Evolutionary conservation across 2,797 vertebrate genomes (phyloP).

Genomic region (Phaenicophaeus curvirostris): DNA sequence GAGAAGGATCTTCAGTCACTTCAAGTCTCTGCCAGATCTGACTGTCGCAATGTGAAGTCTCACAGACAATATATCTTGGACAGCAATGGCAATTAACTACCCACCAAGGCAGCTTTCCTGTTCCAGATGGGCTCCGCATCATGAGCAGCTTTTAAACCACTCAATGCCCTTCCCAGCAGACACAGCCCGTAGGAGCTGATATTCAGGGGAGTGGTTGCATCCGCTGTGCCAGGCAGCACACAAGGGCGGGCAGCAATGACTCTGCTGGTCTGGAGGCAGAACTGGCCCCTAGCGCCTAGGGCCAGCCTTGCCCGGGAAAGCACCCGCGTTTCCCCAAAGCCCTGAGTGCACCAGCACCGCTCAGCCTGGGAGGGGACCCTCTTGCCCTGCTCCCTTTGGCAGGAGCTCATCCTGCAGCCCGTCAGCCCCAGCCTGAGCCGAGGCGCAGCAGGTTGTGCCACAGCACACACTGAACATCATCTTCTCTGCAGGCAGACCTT

Average conservation of each 20-base stretch:
- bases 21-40: background rate
- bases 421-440: background rate
- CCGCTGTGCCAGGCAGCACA: accelerated
- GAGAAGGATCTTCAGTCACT: background rate
- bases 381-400: background rate
- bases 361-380: background rate
- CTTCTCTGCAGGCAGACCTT: background rate
- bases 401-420: background rate
- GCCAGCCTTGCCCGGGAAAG: background rate
- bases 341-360: background rate
- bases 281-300: accelerated
- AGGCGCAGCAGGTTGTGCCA: background rate
- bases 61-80: background rate
- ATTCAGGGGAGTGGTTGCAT: background rate
- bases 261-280: background rate
- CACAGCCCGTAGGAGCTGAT: background rate
- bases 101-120: background rate
- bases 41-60: background rate
- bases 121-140: background rate
- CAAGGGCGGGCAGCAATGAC: background rate
- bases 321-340: background rate
- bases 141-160: background rate
- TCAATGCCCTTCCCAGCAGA: background rate
- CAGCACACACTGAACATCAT: background rate
- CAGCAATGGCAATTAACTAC: background rate